Percentiles rank a stretch among this genome's conserved stretches.
phyloP scores from a whole-genome alignment of 2,113 vertebrate species.

The Lates calcarifer region DNA sequence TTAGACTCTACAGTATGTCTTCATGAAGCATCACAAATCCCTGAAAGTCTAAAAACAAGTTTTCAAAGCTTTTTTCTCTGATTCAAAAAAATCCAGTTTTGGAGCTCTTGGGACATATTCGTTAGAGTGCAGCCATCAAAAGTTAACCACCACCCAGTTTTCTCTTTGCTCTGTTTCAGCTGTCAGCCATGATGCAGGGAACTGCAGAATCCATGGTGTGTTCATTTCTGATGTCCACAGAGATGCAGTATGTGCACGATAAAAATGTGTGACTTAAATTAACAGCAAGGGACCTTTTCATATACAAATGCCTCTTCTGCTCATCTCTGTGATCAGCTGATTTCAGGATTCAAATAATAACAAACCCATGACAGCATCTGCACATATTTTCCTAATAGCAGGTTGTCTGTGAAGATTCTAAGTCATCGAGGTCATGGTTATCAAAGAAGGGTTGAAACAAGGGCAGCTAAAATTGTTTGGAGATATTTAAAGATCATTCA shows the following conservation, averaged over 20 bases:
- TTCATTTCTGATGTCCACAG: slow-evolving; percentile 17
- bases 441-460: too few relatives aligned
- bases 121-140: neutral
- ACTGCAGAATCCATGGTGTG: slow-evolving; percentile 3
- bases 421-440: too few relatives aligned
- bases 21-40: neutral
- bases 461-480: too few relatives aligned
- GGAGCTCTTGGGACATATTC: slow-evolving; percentile 14
- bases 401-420: too few relatives aligned
- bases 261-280: slow-evolving; percentile 23
- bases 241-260: neutral
- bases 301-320: neutral
- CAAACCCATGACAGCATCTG: neutral
- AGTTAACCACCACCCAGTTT: slow-evolving; percentile 13
- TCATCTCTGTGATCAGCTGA: neutral
- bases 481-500: too few relatives aligned
- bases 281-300: neutral
- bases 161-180: slow-evolving; percentile 1
- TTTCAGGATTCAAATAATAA: neutral
- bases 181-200: slow-evolving; percentile 8
- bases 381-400: neutral
- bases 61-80: slow-evolving; percentile 2
- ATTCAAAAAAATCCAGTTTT: slow-evolving; percentile 16
- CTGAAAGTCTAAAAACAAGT: neutral
- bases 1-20: neutral